phyloP scores from a whole-genome alignment of 2,113 vertebrate species.

The Corynorhinus townsendii region DNA sequence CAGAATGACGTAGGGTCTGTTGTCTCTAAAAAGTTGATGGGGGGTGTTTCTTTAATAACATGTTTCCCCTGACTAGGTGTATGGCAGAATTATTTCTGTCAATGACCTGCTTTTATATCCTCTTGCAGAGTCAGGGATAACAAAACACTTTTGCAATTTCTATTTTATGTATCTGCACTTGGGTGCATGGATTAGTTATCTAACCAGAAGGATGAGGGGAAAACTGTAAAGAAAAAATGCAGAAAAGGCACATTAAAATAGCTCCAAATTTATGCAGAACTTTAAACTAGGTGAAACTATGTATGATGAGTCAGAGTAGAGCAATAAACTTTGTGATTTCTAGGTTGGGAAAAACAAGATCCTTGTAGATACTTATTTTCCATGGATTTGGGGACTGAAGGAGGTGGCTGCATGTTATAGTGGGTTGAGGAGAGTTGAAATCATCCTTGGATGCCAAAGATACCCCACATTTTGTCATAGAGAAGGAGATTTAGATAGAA shows the following conservation, averaged over 20 bases:
- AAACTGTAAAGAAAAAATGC: conserved; percentile 31
- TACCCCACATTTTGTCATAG: background rate
- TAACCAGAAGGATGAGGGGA: conserved; percentile 38
- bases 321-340: conserved; percentile 54
- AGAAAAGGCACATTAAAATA: conserved; percentile 60
- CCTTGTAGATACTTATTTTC: background rate
- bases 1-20: background rate
- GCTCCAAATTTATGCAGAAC: conserved; percentile 51
- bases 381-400: background rate
- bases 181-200: conserved; percentile 32
- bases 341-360: conserved; percentile 18
- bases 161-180: conserved; percentile 34
- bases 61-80: background rate
- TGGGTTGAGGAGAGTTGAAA: background rate
- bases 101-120: background rate
- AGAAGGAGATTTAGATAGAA: background rate
- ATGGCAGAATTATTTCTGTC: background rate
- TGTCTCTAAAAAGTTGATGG: background rate
- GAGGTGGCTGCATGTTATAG: background rate
- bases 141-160: conserved; percentile 23
- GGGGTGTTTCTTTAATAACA: background rate
- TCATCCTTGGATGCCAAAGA: background rate
- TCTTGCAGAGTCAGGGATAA: conserved; percentile 19
- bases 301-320: conserved; percentile 41
- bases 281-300: conserved; percentile 54